phyloP scores from a whole-genome alignment of 2,797 vertebrate genomes.

The Hybognathus amarus region DNA sequence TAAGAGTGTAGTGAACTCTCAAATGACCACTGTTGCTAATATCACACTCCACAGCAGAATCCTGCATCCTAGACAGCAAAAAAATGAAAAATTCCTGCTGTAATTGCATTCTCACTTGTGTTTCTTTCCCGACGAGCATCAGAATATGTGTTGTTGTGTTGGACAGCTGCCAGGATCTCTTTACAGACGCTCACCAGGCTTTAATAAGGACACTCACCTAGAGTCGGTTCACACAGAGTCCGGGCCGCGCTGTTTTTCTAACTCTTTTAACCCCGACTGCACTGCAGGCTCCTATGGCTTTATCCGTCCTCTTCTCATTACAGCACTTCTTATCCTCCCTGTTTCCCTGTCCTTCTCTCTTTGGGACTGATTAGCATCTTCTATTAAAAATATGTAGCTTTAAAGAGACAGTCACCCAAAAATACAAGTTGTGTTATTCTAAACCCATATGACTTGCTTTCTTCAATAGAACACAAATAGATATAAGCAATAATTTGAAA shows the following conservation, averaged over 20 bases:
- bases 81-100: slow-evolving; percentile 46
- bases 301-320: slow-evolving; percentile 11
- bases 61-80: slow-evolving; percentile 8
- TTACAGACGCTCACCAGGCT: slow-evolving; percentile 47
- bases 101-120: slow-evolving; percentile 16
- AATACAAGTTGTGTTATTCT: not conserved
- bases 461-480: not conserved
- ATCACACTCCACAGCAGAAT: slow-evolving; percentile 13
- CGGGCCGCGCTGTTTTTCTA: slow-evolving; percentile 27
- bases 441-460: not conserved
- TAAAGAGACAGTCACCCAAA: slow-evolving; percentile 16
- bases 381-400: slow-evolving; percentile 15
- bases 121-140: slow-evolving; percentile 11
- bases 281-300: slow-evolving; percentile 19
- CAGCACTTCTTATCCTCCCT: not conserved
- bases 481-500: not conserved
- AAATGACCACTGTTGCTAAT: not conserved
- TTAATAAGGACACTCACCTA: slow-evolving; percentile 56
- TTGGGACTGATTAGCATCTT: slow-evolving; percentile 29
- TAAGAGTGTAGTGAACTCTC: too few species aligned
- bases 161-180: slow-evolving; percentile 39
- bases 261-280: slow-evolving; percentile 26
- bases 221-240: slow-evolving; percentile 14
- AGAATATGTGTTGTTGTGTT: slow-evolving; percentile 38
- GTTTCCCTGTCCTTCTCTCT: slow-evolving; percentile 22